These are phyloP conservation scores for Thera britannica DNA, from an alignment of 2,888 invertebrate species.

Conservation along the genomic window DNA sequence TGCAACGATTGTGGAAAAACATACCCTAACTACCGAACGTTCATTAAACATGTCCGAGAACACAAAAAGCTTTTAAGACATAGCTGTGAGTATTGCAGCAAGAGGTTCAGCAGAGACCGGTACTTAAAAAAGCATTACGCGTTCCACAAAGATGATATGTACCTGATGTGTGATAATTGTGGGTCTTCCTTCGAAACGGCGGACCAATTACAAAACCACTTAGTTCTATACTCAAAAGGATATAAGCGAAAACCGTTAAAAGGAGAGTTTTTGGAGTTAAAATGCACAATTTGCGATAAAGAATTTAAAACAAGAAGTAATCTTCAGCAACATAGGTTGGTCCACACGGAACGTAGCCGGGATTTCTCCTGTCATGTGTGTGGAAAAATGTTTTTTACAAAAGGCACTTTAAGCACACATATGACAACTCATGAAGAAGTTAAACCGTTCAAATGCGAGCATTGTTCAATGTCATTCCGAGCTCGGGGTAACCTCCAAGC, in stretches of 20 bases:
- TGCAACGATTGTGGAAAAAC: slow-evolving; percentile 69
- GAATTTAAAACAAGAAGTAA: slow-evolving; percentile 74
- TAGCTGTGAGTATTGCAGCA: slow-evolving; percentile 74
- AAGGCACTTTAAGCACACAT: slow-evolving; percentile 74
- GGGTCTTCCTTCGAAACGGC: slow-evolving; percentile 63
- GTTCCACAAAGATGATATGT: slow-evolving; percentile 33
- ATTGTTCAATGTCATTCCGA: slow-evolving; percentile 73
- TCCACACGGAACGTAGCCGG: slow-evolving; percentile 75
- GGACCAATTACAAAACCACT: slow-evolving; percentile 68
- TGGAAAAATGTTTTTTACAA: slow-evolving; percentile 80
- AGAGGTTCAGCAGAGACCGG: slow-evolving; percentile 54
- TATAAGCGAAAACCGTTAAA: slow-evolving; percentile 53
- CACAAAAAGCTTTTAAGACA: slow-evolving; percentile 67
- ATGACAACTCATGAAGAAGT: slow-evolving; percentile 73
- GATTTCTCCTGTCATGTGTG: slow-evolving; percentile 77
- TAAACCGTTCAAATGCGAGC: slow-evolving; percentile 75
- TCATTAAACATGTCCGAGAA: slow-evolving; percentile 66
- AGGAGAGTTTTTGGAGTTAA: slow-evolving; percentile 58
- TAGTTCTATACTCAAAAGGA: slow-evolving; percentile 59
- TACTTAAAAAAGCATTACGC: slow-evolving; percentile 61
- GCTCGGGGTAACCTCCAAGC: slow-evolving; percentile 74
- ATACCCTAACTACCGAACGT: slow-evolving; percentile 56
- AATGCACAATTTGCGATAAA: slow-evolving; percentile 70
- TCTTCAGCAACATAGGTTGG: slow-evolving; percentile 67
- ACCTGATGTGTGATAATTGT: slow-evolving; percentile 62